These are phyloP conservation scores for Entomobrya multifasciata DNA, from an alignment of 2,888 invertebrate species.

Conservation along the genomic window DNA sequence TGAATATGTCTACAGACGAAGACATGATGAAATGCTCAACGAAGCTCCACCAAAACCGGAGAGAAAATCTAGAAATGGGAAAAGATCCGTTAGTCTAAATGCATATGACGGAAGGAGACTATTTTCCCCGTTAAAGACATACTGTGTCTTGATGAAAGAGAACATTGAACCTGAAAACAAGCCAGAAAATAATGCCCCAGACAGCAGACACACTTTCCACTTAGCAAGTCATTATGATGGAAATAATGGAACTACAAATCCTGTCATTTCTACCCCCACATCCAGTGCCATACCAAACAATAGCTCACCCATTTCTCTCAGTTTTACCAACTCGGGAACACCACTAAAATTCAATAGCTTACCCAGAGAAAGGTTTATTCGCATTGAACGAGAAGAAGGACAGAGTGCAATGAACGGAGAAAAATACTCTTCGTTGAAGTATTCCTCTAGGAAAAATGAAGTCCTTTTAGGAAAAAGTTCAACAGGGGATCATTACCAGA, in stretches of 20 bases:
- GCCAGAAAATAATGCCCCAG: not conserved
- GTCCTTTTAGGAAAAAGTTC: slow-evolving; percentile 48
- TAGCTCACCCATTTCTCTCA: slow-evolving; percentile 65
- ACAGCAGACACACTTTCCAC: slow-evolving; percentile 7
- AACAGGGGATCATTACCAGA: slow-evolving; percentile 45
- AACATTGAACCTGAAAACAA: slow-evolving; percentile 74
- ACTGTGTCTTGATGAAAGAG: slow-evolving; percentile 78
- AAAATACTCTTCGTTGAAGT: slow-evolving; percentile 63
- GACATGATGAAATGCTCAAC: slow-evolving; percentile 63
- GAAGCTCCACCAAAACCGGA: slow-evolving; percentile 77
- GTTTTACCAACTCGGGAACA: slow-evolving; percentile 45
- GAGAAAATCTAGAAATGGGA: slow-evolving; percentile 72
- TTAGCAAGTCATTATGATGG: slow-evolving; percentile 22
- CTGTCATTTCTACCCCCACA: not conserved
- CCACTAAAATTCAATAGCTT: slow-evolving; percentile 75
- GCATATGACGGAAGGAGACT: slow-evolving; percentile 77
- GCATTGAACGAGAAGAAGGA: slow-evolving; percentile 73
- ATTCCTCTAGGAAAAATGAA: slow-evolving; percentile 54
- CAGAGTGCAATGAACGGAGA: slow-evolving; percentile 54
- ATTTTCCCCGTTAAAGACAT: slow-evolving; percentile 78
- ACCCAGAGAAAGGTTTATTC: slow-evolving; percentile 73
- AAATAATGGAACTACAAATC: slow-evolving; percentile 17
- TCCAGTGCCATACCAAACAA: slow-evolving; percentile 63
- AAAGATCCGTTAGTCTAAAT: slow-evolving; percentile 78
- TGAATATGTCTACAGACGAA: slow-evolving; percentile 66